Percentiles rank a stretch among this genome's conserved stretches.
Evolutionary conservation across 2,797 vertebrate species (phyloP).

Genomic region (Centroberyx gerrardi): DNA sequence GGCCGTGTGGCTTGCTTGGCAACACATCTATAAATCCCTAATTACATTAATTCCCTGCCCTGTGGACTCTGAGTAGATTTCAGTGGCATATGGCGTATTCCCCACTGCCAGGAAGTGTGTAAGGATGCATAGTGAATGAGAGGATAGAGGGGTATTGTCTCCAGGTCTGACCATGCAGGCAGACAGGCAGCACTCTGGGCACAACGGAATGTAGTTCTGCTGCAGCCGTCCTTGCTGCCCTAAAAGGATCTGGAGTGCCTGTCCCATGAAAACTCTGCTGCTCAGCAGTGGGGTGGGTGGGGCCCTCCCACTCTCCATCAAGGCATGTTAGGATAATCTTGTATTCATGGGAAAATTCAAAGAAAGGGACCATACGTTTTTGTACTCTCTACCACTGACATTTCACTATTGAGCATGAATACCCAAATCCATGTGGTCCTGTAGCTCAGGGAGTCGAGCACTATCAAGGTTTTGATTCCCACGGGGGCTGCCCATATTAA

Average conservation of each 20-base stretch:
- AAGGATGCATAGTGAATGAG: constrained; percentile 69
- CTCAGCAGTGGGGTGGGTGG: constrained; percentile 21
- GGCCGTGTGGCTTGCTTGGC: constrained; percentile 68
- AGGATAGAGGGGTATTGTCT: constrained; percentile 71
- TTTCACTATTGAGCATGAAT: constrained; percentile 33
- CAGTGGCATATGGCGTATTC: constrained; percentile 68
- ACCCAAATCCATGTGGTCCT: constrained; percentile 11
- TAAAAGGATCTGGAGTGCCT: constrained; percentile 70
- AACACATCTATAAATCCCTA: constrained; percentile 62
- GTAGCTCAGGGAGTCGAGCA: constrained; percentile 11
- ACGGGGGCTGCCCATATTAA: background rate
- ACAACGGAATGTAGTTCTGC: constrained; percentile 48
- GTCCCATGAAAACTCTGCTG: constrained; percentile 57
- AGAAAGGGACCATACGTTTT: constrained; percentile 3
- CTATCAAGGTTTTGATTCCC: constrained; percentile 15
- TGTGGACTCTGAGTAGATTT: constrained; percentile 63
- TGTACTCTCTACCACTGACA: constrained; percentile 38
- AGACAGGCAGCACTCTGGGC: constrained; percentile 51
- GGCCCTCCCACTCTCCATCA: constrained; percentile 48
- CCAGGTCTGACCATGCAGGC: constrained; percentile 56
- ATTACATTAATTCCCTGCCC: constrained; percentile 67
- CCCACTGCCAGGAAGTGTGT: constrained; percentile 52
- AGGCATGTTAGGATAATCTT: constrained; percentile 45
- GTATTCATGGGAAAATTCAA: constrained; percentile 50
- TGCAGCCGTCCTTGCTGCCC: constrained; percentile 50